These are phyloP conservation scores for Drosophila emarginata DNA, from an alignment of 2,888 invertebrate species.

Conservation along the genomic window DNA sequence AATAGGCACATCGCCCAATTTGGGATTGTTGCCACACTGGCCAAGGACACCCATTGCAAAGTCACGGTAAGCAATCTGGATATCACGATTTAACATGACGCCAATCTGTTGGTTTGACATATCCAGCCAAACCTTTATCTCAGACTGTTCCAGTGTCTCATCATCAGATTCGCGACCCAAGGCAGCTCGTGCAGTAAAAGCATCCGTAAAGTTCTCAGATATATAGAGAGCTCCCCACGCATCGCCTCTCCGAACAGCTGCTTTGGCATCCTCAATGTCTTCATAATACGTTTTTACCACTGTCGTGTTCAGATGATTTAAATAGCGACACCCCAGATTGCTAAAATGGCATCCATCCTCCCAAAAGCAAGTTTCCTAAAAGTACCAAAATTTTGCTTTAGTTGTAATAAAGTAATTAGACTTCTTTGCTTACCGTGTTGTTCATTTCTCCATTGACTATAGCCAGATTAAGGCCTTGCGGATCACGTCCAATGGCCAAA, in stretches of 20 bases:
- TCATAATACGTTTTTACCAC: conserved; percentile 88
- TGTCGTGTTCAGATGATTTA: conserved; percentile 89
- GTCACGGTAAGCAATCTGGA: conserved; percentile 92
- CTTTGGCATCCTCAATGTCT: conserved; percentile 86
- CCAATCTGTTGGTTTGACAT: conserved; percentile 98
- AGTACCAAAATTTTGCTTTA: not conserved
- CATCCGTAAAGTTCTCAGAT: conserved; percentile 94
- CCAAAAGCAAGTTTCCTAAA: conserved; percentile 78
- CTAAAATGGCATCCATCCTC: conserved; percentile 87
- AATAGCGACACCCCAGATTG: conserved; percentile 90
- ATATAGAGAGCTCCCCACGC: conserved; percentile 96
- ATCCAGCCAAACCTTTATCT: conserved; percentile 94
- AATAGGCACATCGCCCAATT: conserved; percentile 93
- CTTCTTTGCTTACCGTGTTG: conserved; percentile 69
- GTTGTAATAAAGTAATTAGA: too few species aligned
- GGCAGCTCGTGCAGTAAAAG: conserved; percentile 91
- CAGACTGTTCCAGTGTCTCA: conserved; percentile 93
- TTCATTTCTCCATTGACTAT: conserved; percentile 89
- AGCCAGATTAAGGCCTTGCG: conserved; percentile 90
- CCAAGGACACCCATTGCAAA: conserved; percentile 90
- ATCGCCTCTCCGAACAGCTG: conserved; percentile 89
- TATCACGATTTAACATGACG: conserved; percentile 92
- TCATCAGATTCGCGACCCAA: conserved; percentile 92
- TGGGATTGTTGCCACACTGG: conserved; percentile 91
- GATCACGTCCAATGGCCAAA: conserved; percentile 94